Evolutionary conservation across 2,113 vertebrate species (phyloP).

Genomic region (Eidolon helvum): DNA sequence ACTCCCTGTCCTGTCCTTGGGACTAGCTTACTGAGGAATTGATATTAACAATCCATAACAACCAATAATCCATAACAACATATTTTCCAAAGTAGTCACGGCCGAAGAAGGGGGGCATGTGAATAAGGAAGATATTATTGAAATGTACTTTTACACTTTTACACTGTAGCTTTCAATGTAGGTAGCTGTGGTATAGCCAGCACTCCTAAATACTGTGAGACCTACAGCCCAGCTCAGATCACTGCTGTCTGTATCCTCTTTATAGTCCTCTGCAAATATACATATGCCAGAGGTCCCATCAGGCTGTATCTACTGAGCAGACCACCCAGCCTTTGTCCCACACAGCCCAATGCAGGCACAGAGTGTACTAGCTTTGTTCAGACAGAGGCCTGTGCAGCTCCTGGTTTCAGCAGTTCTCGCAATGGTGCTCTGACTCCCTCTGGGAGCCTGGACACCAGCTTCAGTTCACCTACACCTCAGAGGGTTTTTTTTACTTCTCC

Average conservation of each 20-base stretch:
- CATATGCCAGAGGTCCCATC: too few relatives aligned
- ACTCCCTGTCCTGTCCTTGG: too few relatives aligned
- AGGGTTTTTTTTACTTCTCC: too few relatives aligned
- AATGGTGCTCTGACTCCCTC: not conserved
- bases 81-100: too few relatives aligned
- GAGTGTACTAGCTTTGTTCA: not conserved
- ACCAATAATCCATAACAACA: too few relatives aligned
- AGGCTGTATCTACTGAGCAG: not conserved
- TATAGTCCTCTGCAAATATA: fast-evolving
- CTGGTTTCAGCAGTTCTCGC: not conserved
- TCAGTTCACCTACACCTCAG: not conserved
- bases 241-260: not conserved
- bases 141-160: too few relatives aligned
- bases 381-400: not conserved
- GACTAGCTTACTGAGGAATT: too few relatives aligned
- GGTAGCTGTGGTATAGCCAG: too few relatives aligned
- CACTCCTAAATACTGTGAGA: not conserved
- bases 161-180: not conserved
- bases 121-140: too few relatives aligned
- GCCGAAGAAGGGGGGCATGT: too few relatives aligned
- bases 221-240: not conserved
- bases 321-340: not conserved
- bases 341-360: not conserved
- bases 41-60: too few relatives aligned
- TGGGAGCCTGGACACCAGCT: not conserved